These are phyloP conservation scores for Andrena chrysosceles DNA, from an alignment of 2,888 invertebrate genomes.

Conservation along the genomic window DNA sequence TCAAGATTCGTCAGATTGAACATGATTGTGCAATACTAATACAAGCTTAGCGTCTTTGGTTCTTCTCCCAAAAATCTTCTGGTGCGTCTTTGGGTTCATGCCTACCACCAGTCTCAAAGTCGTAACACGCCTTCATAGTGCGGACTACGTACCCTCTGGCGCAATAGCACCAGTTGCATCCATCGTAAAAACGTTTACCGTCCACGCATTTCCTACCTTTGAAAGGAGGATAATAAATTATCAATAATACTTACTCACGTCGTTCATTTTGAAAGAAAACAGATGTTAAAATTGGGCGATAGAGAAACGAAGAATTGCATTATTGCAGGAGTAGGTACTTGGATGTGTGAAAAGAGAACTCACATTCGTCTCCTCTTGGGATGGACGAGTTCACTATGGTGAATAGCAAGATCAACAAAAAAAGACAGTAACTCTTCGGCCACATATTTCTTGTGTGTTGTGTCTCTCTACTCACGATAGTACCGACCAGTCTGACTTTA, in stretches of 20 bases:
- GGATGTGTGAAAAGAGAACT: not conserved
- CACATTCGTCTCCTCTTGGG: not conserved
- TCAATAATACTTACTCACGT: too few species aligned
- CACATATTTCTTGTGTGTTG: not conserved
- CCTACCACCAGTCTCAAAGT: too few species aligned
- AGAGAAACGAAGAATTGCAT: too few species aligned
- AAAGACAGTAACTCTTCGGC: not conserved
- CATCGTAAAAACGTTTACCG: not conserved
- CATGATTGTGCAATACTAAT: too few species aligned
- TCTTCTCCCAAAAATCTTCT: too few species aligned
- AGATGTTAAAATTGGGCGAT: too few species aligned
- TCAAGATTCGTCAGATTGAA: too few species aligned
- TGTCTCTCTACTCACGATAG: not conserved
- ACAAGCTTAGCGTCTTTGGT: too few species aligned
- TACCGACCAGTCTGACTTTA: not conserved
- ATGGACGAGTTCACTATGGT: not conserved
- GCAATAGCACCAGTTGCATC: not conserved
- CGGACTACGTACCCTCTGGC: not conserved
- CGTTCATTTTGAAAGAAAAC: too few species aligned
- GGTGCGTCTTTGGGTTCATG: too few species aligned
- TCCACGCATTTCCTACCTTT: not conserved
- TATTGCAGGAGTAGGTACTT: too few species aligned
- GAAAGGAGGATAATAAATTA: too few species aligned
- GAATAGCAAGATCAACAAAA: not conserved
- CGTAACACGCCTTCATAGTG: not conserved